These are phyloP conservation scores for Atopsyche davidsoni DNA, from an alignment of 1,140 invertebrate genomes.

Conservation along the genomic window DNA sequence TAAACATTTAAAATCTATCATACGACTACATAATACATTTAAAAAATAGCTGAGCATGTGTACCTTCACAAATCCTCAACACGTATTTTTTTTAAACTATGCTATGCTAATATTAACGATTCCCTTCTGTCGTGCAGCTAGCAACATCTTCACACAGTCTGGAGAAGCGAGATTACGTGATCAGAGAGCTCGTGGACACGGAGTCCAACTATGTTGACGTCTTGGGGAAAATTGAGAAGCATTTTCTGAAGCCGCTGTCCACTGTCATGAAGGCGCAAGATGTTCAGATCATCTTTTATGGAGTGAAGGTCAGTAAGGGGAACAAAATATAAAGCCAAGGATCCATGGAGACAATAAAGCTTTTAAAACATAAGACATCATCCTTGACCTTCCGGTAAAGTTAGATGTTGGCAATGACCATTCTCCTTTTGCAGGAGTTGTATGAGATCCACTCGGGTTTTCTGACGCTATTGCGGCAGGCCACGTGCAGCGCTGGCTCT, in stretches of 20 bases:
- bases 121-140: no score
- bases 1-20: no score
- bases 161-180: slow-evolving; percentile 91
- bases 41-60: no score
- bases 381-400: no score
- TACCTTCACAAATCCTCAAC: no score
- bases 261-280: slow-evolving; percentile 68
- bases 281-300: slow-evolving; percentile 74
- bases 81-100: no score
- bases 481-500: slow-evolving; percentile 38
- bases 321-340: no score
- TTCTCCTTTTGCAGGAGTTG: slow-evolving; percentile 59
- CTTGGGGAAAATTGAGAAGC: slow-evolving; percentile 76
- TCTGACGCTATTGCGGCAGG: slow-evolving; percentile 69
- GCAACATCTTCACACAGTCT: slow-evolving; percentile 55
- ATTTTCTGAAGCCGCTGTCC: slow-evolving; percentile 75
- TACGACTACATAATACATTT: no score
- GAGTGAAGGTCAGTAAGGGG: slow-evolving; percentile 67
- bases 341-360: no score
- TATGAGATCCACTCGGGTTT: slow-evolving; percentile 81
- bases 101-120: no score
- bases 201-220: slow-evolving; percentile 96
- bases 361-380: no score
- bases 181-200: slow-evolving; percentile 92
- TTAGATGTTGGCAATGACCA: no score